A percentile compares a stretch with the other conserved stretches of the same genome.
These are phyloP conservation scores for Drosophila nasuta DNA, from an alignment of 1,140 invertebrate genomes.

Conservation along the genomic window DNA sequence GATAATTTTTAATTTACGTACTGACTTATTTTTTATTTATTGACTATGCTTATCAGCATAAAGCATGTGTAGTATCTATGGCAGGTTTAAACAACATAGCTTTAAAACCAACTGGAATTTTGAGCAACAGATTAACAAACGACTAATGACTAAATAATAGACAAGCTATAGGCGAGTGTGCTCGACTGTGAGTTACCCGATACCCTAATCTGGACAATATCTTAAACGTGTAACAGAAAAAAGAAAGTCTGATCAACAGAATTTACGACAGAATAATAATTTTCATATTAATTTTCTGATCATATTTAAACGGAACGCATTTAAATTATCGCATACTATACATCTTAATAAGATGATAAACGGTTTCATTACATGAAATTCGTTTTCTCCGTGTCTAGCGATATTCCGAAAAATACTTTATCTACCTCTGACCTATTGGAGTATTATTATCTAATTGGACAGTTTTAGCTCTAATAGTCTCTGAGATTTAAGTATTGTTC, in stretches of 20 bases:
- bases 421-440: no score
- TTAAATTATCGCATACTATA: neutral
- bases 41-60: neutral
- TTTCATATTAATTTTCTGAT: neutral
- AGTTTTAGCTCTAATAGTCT: no score
- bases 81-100: conserved; percentile 8
- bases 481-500: neutral
- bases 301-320: neutral
- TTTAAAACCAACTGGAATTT: conserved; percentile 13
- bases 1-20: neutral
- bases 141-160: neutral
- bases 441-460: neutral
- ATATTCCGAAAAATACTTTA: no score
- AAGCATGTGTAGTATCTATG: conserved; percentile 11
- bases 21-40: neutral
- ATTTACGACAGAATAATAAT: neutral
- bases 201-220: neutral
- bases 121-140: conserved; percentile 5
- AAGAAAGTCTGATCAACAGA: no score
- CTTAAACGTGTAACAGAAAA: no score
- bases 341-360: no score
- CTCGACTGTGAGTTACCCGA: neutral
- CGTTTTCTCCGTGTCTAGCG: no score
- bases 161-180: neutral
- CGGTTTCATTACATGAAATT: no score